Evolutionary conservation across 2,113 vertebrate genomes (phyloP), one percentile per base, ranked within the genome.

Genomic region (Protobothrops mucrosquamatus): DNA sequence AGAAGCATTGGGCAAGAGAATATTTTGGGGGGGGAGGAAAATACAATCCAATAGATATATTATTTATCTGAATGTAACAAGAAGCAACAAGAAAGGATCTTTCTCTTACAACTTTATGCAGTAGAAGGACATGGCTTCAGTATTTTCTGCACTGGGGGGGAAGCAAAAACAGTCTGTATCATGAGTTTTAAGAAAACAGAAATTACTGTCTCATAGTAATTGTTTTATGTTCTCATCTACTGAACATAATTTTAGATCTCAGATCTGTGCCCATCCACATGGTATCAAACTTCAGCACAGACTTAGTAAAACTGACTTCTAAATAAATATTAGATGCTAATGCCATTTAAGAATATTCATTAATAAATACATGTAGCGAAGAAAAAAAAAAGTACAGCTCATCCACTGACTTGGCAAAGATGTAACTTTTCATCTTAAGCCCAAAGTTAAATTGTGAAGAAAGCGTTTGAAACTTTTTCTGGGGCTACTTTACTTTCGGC

Each of bases 391-490:
- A 52, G n/a, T 22, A 59, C 61, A 91, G n/a, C 4, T 43, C 34
- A 81, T 39, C 9, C 29, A 29, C n/a, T 87, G 46, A 22, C 29
- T 29, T 29, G 59, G 29, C 6, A 22, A 92, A 87, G 29, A 54
- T 24, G 6, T 26, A 12, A 85, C 18, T 87, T 88, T n/a, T 7
- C 34, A 39, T 52, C 34, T 88, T 69, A 88, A 23, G 18, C 20
- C 48, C 15, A 61, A 92, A 92, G 14, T 85, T 85, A 57, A 91
- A 46, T 91, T 91, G 69, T 91, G 90, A 91, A 43, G n/a, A 81
- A 55, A 54, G 6, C 56, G 6, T 29, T 57, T 57, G 54, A 48
- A 91, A 14, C 15, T 10, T 81, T 74, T 39, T 81, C 69, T 81
- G 34, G 2, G 34, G 18, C 69, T 81, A 81, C 34, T 81, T 81